Evolutionary conservation across 2,797 vertebrate genomes (phyloP), one percentile per base, ranked within the genome.

Genomic region (Fundulus diaphanus): DNA sequence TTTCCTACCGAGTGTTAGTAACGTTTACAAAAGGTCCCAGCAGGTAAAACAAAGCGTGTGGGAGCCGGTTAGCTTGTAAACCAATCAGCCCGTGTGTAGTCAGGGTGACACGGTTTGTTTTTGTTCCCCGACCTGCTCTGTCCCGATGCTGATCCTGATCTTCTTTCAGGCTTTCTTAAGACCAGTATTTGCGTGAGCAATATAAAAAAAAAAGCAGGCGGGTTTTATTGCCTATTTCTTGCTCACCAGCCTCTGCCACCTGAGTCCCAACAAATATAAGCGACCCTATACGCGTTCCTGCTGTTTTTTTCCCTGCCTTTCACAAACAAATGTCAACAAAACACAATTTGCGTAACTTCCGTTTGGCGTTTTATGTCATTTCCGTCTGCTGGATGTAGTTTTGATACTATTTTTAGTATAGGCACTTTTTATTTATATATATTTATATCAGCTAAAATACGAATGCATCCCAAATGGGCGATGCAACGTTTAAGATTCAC

Each of bases 261-360:
- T 31, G 56, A 12, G 76, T 73, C 85, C 85, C 83, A 80, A 78
- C 12, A 87, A 90, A 90, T 77, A 90, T 46, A 42, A 68, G 7
- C 31, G 82, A 87, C 84, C 80, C 80, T 70, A 81, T 59, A 72
- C 78, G 81, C 48, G 71, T 70, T 77, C 83, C 68, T 82, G 89
- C 77, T 92, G 92, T 93, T 94, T 92, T 92, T 92, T 94, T 94
- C 92, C 92, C 92, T 92, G 91, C 92, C 91, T 93, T 92, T 88
- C 91, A 84, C 90, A 87, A 94, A 94, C 72, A 87, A 92, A 95
- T 95, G 94, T 96, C 95, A 96, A 95, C 94, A 95, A 94, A 94
- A 91, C 91, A 63, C 48, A 40, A 66, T 56, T 78, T 29, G 51
- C 91, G 90, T 92, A 89, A 92, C 74, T 70, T 85, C 72, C 31